phyloP scores from a whole-genome alignment of 2,888 invertebrate genomes.

The Archaeoteleia sp. region DNA sequence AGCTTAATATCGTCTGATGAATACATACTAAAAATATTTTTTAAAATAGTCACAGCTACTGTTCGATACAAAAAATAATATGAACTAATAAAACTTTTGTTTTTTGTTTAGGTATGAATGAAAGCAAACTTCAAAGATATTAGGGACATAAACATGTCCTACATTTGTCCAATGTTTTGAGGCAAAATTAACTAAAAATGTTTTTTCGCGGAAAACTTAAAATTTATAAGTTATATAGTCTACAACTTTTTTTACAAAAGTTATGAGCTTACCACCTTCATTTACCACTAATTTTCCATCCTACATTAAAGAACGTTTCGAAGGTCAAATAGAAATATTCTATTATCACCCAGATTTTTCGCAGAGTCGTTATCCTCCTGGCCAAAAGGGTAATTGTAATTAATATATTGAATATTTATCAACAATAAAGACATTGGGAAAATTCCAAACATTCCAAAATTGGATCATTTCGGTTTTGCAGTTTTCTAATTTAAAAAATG shows the following conservation, averaged over 20 bases:
- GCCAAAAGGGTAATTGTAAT: conserved; percentile 65
- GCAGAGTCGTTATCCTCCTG: conserved; percentile 77
- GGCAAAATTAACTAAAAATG: conserved; percentile 31
- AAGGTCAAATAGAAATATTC: conserved; percentile 69
- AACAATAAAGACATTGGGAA: conserved; percentile 1
- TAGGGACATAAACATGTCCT: too few species aligned
- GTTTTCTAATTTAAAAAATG: conserved; percentile 5
- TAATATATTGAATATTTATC: conserved; percentile 7
- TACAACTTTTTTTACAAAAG: conserved; percentile 18
- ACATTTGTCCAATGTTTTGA: conserved; percentile 24
- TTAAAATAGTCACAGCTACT: too few species aligned
- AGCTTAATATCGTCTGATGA: too few species aligned
- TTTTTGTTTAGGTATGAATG: too few species aligned
- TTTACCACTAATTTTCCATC: conserved; percentile 62
- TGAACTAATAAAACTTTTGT: too few species aligned
- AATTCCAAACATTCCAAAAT: too few species aligned
- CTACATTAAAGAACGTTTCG: conserved; percentile 55
- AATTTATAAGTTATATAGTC: conserved; percentile 31
- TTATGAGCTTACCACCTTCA: conserved; percentile 67
- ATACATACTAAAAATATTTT: too few species aligned
- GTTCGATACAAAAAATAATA: too few species aligned
- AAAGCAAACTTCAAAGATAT: too few species aligned
- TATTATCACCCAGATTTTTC: conserved; percentile 79
- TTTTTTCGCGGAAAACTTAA: conserved; percentile 24
- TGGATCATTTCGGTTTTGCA: too few species aligned